Conservation (phyloP, 2,113 vertebrate species). For the Rhinolophus sinicus region DNA sequence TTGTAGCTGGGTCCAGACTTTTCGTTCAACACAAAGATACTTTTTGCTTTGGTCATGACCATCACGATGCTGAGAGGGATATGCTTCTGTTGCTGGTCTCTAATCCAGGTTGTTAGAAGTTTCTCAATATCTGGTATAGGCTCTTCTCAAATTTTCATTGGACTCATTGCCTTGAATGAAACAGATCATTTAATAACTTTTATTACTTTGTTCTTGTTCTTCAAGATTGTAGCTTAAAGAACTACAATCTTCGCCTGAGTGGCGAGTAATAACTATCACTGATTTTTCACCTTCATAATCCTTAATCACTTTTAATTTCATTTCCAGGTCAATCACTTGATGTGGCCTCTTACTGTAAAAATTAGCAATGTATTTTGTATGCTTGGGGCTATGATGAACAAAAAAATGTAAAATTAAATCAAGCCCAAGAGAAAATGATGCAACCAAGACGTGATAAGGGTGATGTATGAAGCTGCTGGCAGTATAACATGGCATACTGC, state of each 20-base stretch:
- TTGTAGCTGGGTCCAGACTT: background rate
- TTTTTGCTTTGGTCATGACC: background rate
- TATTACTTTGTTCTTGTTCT: background rate
- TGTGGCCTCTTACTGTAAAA: background rate
- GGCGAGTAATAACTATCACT: background rate
- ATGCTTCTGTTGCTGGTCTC: background rate
- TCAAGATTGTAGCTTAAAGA: background rate
- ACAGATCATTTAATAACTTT: background rate
- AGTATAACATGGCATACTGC: background rate
- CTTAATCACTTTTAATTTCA: background rate
- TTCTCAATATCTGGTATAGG: background rate
- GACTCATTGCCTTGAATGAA: background rate
- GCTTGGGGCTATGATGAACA: background rate
- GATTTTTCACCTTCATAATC: background rate
- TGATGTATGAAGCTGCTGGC: background rate
- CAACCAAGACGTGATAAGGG: background rate
- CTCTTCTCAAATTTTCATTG: background rate
- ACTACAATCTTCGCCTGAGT: background rate
- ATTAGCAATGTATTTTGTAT: background rate
- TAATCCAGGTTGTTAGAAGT: background rate
- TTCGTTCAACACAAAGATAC: background rate
- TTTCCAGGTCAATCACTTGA: background rate
- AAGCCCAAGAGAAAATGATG: background rate
- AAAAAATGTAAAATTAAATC: background rate
- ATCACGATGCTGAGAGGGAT: background rate